A percentile compares a stretch with the other conserved stretches of the same genome.
These are phyloP conservation scores for Miichthys miiuy DNA, from an alignment of 2,797 vertebrate genomes.

Conservation along the genomic window DNA sequence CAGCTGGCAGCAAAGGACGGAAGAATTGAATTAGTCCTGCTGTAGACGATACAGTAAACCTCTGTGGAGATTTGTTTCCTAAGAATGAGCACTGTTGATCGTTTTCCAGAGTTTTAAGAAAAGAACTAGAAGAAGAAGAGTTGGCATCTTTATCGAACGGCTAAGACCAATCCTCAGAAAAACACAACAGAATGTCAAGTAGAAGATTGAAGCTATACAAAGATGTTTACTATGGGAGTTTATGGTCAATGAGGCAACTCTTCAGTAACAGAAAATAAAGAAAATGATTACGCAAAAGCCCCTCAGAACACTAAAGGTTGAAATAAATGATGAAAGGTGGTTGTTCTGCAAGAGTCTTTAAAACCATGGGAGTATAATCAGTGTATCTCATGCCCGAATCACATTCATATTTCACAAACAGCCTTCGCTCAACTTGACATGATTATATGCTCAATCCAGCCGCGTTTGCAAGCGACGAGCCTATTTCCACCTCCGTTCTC, in stretches of 20 bases:
- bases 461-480: constrained; percentile 27
- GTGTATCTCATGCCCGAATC: no score
- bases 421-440: constrained; percentile 9
- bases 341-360: no score
- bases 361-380: no score
- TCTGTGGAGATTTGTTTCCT: constrained; percentile 44
- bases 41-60: constrained; percentile 56
- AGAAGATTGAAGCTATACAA: no score
- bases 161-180: no score
- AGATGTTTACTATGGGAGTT: no score
- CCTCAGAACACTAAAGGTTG: not conserved
- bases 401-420: not conserved
- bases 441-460: constrained; percentile 25
- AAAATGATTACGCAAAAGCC: not conserved
- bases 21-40: constrained; percentile 72
- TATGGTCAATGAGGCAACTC: not conserved
- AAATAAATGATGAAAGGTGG: no score
- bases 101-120: constrained; percentile 23
- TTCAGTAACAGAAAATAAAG: not conserved
- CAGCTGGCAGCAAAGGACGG: constrained; percentile 67
- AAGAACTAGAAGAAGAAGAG: not conserved
- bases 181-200: no score
- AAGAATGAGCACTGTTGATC: constrained; percentile 13
- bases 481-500: constrained; percentile 50
- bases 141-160: not conserved